Evolutionary conservation across 2,888 invertebrate genomes (phyloP), one percentile per base, ranked within the genome.

Genomic region (Tetragonula carbonaria): DNA sequence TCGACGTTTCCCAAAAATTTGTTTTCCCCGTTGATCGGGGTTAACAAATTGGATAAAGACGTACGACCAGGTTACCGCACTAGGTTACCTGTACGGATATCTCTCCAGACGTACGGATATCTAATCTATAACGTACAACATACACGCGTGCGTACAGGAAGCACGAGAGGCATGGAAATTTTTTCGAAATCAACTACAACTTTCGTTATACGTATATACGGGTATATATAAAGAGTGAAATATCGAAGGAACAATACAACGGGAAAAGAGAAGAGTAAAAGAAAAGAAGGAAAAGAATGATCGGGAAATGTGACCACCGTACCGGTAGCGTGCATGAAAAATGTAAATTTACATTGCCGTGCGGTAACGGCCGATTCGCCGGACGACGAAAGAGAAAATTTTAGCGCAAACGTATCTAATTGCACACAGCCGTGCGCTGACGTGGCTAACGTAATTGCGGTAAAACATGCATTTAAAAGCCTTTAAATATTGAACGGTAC

Each of bases 381-480:
- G n/a, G 53, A n/a, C 78, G 50, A 53, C 67, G 55, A 23, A 55
- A 28, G 33, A 23, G 67, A 53, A 63, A 78, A 80, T 84, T 72
- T 65, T 51, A 53, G 68, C 28, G 84, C 70, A 66, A 73, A 77
- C 83, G 78, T 78, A 67, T 82, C 70, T 82, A 84, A 84, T 77
- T 78, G 83, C 74, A 53, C 59, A 65, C 18, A 33, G 38, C 45
- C 66, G 63, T 21, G 59, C 51, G n/a, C 77, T 21, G 45, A 65
- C 63, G 21, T 8, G 72, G 23, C 67, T 62, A 63, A 75, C 76
- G 76, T 73, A 76, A 83, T 82, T 72, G 71, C 75, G 71, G 67
- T 51, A 55, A 73, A 76, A 73, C 81, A 82, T 81, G 72, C 74
- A 76, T 82, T 81, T 81, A 68, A 82, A 83, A 67, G 55, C 63